These are phyloP conservation scores for Caradrina kadenii DNA, from an alignment of 2,888 invertebrate genomes.

Conservation along the genomic window DNA sequence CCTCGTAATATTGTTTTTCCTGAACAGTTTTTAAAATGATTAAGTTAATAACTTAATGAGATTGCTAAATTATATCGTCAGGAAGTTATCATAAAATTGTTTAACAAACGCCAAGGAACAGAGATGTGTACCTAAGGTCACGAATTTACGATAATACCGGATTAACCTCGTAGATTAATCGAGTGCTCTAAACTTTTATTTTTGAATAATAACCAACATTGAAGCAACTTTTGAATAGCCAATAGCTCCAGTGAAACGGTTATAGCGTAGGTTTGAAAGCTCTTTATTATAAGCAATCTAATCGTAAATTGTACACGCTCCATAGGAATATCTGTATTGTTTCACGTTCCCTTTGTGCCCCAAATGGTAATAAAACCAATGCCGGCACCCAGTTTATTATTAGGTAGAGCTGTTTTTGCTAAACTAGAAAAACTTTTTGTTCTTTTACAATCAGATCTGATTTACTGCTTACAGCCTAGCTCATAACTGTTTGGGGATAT, in stretches of 20 bases:
- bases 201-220: constrained; percentile 29
- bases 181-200: constrained; percentile 7
- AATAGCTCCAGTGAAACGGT: constrained; percentile 20
- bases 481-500: constrained; percentile 33
- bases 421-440: constrained; percentile 40
- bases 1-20: constrained; percentile 11
- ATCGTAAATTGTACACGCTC: constrained; percentile 32
- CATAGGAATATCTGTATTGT: constrained; percentile 45
- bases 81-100: not conserved
- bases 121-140: constrained; percentile 1
- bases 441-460: constrained; percentile 36
- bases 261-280: not conserved
- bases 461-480: constrained; percentile 35
- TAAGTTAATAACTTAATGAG: not conserved
- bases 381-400: constrained; percentile 26
- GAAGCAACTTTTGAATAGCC: constrained; percentile 31
- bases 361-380: constrained; percentile 41
- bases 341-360: constrained; percentile 27
- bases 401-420: constrained; percentile 22
- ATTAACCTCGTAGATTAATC: constrained; percentile 18
- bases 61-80: not conserved
- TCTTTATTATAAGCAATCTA: constrained; percentile 37
- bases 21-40: not conserved
- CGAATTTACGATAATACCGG: not conserved
- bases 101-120: not conserved